phyloP scores from a whole-genome alignment of 2,888 invertebrate species.

The Rhimphoctona megacephalus region DNA sequence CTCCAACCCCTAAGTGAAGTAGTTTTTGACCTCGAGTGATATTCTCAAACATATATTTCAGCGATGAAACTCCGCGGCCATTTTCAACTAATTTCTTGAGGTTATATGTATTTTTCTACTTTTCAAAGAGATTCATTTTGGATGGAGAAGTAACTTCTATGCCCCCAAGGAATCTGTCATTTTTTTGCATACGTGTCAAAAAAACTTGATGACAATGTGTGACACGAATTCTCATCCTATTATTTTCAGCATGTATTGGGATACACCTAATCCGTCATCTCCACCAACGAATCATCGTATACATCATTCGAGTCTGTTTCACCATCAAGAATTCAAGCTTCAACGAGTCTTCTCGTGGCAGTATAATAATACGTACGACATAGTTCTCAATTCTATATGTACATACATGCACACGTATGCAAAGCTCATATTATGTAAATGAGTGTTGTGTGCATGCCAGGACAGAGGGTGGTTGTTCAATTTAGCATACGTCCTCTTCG shows the following conservation, averaged over 20 bases:
- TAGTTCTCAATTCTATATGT: constrained; percentile 19
- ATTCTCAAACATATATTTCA: neutral
- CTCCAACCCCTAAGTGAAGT: neutral
- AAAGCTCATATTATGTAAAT: constrained; percentile 18
- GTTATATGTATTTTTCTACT: neutral
- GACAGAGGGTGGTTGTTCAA: constrained; percentile 68
- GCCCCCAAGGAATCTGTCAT: neutral
- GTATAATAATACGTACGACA: constrained; percentile 5
- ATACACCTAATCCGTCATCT: constrained; percentile 61
- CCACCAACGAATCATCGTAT: constrained; percentile 58
- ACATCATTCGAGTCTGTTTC: constrained; percentile 42
- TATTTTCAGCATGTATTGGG: constrained; percentile 10
- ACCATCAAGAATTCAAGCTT: constrained; percentile 62
- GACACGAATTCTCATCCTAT: constrained; percentile 18
- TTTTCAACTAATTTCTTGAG: neutral
- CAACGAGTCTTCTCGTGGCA: constrained; percentile 41
- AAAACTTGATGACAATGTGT: neutral
- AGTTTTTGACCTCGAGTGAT: neutral
- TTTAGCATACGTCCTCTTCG: constrained; percentile 74
- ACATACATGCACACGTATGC: constrained; percentile 1
- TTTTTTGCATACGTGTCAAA: neutral
- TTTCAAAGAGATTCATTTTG: neutral
- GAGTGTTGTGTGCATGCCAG: constrained; percentile 27
- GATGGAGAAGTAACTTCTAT: neutral
- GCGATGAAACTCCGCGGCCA: neutral